These are phyloP conservation scores for Omphaloscelis lunosa DNA, from an alignment of 2,888 invertebrate species.

Conservation along the genomic window DNA sequence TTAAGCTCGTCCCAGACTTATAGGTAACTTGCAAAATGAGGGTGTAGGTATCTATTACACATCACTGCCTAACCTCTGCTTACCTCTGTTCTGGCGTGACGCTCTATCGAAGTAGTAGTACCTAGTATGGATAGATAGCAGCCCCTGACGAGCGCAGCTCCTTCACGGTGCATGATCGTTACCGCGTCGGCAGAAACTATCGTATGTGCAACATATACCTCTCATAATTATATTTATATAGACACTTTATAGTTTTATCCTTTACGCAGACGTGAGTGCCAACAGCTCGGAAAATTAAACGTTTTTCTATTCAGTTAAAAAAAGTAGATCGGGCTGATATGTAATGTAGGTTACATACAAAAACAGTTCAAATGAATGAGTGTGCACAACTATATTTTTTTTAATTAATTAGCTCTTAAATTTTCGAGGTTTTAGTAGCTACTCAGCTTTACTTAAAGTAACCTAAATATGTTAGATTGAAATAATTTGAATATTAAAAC, in stretches of 20 bases:
- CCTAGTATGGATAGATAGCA: too few relatives aligned
- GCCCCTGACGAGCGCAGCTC: background rate
- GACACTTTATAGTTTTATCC: slow-evolving; percentile 7
- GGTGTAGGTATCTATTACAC: too few relatives aligned
- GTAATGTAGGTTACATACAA: slow-evolving; percentile 11
- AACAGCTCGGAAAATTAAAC: slow-evolving; percentile 33
- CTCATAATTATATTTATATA: background rate
- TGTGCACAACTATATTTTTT: background rate
- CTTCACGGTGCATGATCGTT: slow-evolving; percentile 33
- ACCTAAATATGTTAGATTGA: background rate
- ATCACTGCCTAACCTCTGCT: background rate
- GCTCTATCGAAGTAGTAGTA: background rate
- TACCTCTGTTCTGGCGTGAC: background rate
- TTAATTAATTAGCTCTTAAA: background rate
- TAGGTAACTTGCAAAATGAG: background rate
- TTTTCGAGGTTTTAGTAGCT: background rate
- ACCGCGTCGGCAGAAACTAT: background rate
- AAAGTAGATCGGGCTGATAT: slow-evolving; percentile 14
- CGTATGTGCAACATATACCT: background rate
- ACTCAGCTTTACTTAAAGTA: background rate
- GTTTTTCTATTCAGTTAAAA: slow-evolving; percentile 18
- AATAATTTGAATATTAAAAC: background rate
- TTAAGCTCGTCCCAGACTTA: background rate
- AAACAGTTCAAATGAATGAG: background rate
- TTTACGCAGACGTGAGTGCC: slow-evolving; percentile 40